Base-by-base conservation (phyloP, 2,888 invertebrate genomes). In the Eulithis prunata region DNA sequence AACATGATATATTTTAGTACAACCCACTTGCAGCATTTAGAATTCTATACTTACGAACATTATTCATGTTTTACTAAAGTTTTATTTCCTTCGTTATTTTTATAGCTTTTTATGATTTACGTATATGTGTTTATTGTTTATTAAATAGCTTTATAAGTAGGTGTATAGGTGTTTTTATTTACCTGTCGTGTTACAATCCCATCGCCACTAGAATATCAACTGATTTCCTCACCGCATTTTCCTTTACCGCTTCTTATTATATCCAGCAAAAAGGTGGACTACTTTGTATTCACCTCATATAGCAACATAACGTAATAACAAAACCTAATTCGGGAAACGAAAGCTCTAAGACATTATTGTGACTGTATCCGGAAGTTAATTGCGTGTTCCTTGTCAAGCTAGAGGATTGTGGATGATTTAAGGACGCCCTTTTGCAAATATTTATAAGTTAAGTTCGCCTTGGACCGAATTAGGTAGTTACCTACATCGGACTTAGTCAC, bases 331-430 rank as follows among this genome's bases (percentile, higher is more conserved):
- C 60, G 71, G 73, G 32, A 64, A 73, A 71, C 66, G 71, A 72
- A 76, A 67, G 64, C 73, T 64, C 56, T 64, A 73, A 70, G 74
- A 76, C 79, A 75, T 79, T 78, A 80, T 81, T 82, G 80, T 78
- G 75, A 80, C 71, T 76, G 79, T 78, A 75, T 76, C 78, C 76
- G 76, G 78, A 81, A 84, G 79, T 82, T 86, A 85, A 87, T 86
- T 85, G 83, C 81, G 69, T 80, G 82, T 85, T 83, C 75, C 79
- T 76, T 83, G 82, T 82, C 81, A 82, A 70, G 75, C 74, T 46
- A 68, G 63, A 67, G 78, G 76, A 74, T 77, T 73, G 75, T 64
- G 75, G 76, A 81, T 84, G 80, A 80, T 81, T 80, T 82, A 81
- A 75, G 75, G 66, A 67, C 45, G 45, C 38, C 67, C 64, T 38